phyloP scores from a whole-genome alignment of 2,113 vertebrate species.

The Procavia capensis region DNA sequence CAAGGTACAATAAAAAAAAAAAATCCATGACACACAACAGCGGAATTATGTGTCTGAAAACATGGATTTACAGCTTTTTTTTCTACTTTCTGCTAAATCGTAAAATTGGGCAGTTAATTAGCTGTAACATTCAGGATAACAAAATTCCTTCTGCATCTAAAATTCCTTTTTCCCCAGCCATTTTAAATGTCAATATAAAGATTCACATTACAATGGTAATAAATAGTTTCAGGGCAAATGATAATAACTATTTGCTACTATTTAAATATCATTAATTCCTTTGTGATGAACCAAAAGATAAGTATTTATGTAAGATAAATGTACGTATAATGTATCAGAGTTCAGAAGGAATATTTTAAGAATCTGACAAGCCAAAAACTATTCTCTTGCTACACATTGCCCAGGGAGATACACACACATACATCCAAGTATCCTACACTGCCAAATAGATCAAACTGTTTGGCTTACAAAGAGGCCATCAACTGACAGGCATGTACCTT shows the following conservation, averaged over 20 bases:
- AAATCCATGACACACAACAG: neutral
- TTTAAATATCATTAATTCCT: slow-evolving; percentile 10
- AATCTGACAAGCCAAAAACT: neutral
- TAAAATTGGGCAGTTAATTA: neutral
- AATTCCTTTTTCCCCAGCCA: neutral
- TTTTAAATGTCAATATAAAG: neutral
- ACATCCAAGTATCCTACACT: neutral
- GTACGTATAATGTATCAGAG: neutral
- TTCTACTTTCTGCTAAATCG: slow-evolving; percentile 16
- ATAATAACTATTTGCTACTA: neutral
- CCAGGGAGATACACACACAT: neutral
- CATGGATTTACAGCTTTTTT: neutral
- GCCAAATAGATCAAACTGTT: neutral
- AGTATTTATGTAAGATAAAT: neutral
- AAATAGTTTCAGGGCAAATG: neutral
- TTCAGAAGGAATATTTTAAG: neutral
- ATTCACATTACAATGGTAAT: neutral
- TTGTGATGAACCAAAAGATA: neutral
- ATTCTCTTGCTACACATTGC: neutral
- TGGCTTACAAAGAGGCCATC: neutral
- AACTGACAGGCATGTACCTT: neutral
- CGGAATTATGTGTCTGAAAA: slow-evolving; percentile 19
- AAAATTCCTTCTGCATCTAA: neutral
- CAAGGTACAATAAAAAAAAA: neutral
- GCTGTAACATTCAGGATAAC: neutral